Conservation (phyloP, 2,113 vertebrate species). For the Solenodon paradoxus region DNA sequence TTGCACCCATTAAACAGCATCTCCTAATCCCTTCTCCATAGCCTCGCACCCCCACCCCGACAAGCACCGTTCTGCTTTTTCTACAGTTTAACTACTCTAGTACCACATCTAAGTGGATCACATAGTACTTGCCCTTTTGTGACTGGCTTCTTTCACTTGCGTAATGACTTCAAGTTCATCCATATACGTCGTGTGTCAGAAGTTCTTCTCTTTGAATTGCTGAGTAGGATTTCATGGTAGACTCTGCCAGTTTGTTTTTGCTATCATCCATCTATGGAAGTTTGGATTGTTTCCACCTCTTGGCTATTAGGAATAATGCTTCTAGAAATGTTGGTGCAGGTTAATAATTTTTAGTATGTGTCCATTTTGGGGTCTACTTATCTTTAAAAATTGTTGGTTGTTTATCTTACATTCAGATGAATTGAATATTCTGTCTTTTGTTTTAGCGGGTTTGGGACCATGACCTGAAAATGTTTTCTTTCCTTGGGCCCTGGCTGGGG, state of each 20-base stretch:
- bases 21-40: too few species aligned
- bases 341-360: background rate
- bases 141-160: background rate
- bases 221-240: background rate
- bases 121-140: background rate
- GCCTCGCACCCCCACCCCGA: background rate
- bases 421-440: background rate
- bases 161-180: background rate
- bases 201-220: background rate
- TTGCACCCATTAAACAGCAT: too few species aligned
- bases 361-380: background rate
- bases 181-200: too few species aligned
- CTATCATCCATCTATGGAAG: background rate
- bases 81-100: background rate
- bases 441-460: background rate
- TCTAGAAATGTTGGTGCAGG: background rate
- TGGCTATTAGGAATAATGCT: background rate
- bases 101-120: background rate
- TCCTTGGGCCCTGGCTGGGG: background rate
- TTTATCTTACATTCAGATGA: background rate
- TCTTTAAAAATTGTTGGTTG: background rate
- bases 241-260: background rate
- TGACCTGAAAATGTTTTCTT: background rate
- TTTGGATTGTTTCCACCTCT: background rate
- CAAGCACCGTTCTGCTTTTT: background rate